phyloP scores from a whole-genome alignment of 2,797 vertebrate species.

The Meriones psammophilus region DNA sequence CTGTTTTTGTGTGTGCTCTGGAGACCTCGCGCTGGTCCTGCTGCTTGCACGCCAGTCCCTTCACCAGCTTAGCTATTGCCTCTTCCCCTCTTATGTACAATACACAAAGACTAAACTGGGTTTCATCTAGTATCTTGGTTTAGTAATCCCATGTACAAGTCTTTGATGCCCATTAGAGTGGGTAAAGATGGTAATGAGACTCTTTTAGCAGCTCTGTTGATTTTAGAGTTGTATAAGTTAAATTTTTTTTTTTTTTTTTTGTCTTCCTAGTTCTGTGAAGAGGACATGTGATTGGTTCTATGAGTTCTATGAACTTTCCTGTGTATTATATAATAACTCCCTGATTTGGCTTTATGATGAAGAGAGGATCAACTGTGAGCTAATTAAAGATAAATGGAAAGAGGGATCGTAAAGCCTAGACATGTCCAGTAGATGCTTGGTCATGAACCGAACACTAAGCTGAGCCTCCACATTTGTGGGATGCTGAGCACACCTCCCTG shows the following conservation, averaged over 20 bases:
- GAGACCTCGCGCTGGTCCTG: too few relatives aligned
- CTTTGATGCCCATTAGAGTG: conserved; percentile 68
- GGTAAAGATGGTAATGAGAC: conserved; percentile 69
- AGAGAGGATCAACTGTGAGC: conserved; percentile 22
- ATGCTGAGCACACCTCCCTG: neutral
- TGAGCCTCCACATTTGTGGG: neutral
- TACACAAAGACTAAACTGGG: conserved; percentile 52
- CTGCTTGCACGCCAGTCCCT: neutral
- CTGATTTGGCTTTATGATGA: conserved; percentile 39
- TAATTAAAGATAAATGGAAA: conserved; percentile 54
- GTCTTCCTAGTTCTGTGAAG: conserved; percentile 42
- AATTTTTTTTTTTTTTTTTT: conserved; percentile 13
- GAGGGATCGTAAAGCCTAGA: neutral
- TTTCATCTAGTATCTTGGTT: conserved; percentile 68
- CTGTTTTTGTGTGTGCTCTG: neutral
- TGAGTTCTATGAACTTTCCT: neutral
- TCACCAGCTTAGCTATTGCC: neutral
- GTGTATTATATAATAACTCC: neutral
- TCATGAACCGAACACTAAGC: neutral
- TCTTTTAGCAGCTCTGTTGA: conserved; percentile 58
- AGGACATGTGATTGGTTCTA: conserved; percentile 17
- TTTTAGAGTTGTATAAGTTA: conserved; percentile 59
- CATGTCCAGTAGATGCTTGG: neutral
- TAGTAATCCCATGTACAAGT: conserved; percentile 65
- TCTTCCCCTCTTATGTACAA: neutral